These are phyloP conservation scores for Orthonychiurus folsomi DNA, from an alignment of 2,888 invertebrate species.

Conservation along the genomic window DNA sequence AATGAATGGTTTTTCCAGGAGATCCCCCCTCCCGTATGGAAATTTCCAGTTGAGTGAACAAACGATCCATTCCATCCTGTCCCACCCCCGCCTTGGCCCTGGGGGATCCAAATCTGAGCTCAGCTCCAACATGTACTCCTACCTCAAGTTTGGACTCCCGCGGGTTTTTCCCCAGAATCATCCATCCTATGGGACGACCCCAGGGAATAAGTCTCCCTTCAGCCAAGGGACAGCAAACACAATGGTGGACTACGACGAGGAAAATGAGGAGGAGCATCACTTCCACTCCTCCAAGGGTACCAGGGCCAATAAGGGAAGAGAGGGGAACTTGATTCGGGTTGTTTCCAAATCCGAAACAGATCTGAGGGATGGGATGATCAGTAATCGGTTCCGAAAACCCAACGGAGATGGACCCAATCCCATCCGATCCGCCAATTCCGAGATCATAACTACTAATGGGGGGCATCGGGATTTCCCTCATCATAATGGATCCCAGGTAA, in stretches of 20 bases:
- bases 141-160: conserved; percentile 85
- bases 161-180: conserved; percentile 77
- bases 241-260: conserved; percentile 62
- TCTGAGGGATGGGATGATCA: conserved; percentile 36
- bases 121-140: conserved; percentile 86
- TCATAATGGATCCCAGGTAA: no score
- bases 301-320: conserved; percentile 12
- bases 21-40: conserved; percentile 85
- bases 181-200: conserved; percentile 50
- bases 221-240: no score
- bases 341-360: conserved; percentile 42
- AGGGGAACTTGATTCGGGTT: conserved; percentile 31
- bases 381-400: conserved; percentile 27
- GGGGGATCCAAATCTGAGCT: conserved; percentile 66
- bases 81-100: conserved; percentile 60
- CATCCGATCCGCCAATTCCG: no score
- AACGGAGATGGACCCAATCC: no score
- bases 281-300: conserved; percentile 16
- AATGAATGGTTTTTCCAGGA: no score
- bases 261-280: conserved; percentile 38
- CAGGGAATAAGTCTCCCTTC: conserved; percentile 65
- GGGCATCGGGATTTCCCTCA: no score
- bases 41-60: conserved; percentile 88
- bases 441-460: no score
- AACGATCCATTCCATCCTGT: conserved; percentile 80